These are phyloP conservation scores for Lomographa bimaculata DNA, from an alignment of 2,888 invertebrate genomes.

Conservation along the genomic window DNA sequence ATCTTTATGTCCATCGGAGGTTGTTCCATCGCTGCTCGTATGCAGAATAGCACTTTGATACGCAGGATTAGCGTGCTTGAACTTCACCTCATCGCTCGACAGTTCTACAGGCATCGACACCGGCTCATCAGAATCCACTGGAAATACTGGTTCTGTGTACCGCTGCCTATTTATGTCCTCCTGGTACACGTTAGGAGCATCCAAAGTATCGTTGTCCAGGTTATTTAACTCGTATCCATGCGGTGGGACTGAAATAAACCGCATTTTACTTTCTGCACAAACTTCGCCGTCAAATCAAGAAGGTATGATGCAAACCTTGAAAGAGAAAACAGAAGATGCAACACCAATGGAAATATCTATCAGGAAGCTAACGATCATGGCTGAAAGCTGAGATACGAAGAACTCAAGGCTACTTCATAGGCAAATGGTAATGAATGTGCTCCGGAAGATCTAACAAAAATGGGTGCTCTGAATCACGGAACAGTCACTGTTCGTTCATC, in stretches of 20 bases:
- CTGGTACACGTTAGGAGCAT: slow-evolving; percentile 83
- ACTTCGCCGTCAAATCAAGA: slow-evolving; percentile 4
- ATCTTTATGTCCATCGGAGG: slow-evolving; percentile 67
- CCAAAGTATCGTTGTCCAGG: slow-evolving; percentile 85
- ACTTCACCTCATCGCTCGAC: slow-evolving; percentile 76
- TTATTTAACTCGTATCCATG: slow-evolving; percentile 87
- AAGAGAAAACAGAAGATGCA: slow-evolving; percentile 19
- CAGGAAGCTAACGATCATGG: slow-evolving; percentile 15
- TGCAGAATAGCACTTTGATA: slow-evolving; percentile 90
- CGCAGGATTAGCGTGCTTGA: slow-evolving; percentile 88
- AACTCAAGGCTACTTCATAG: slow-evolving; percentile 23
- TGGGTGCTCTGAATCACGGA: slow-evolving; percentile 32
- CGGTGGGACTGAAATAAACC: slow-evolving; percentile 78
- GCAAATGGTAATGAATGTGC: slow-evolving; percentile 32
- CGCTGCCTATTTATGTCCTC: slow-evolving; percentile 68
- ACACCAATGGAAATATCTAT: slow-evolving; percentile 13
- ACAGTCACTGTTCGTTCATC: slow-evolving; percentile 22
- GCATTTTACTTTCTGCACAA: slow-evolving; percentile 1
- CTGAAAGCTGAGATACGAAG: slow-evolving; percentile 24
- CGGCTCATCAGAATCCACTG: slow-evolving; percentile 69
- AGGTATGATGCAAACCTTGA: slow-evolving; percentile 16
- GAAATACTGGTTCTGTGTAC: slow-evolving; percentile 63
- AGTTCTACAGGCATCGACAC: slow-evolving; percentile 73
- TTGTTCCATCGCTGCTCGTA: slow-evolving; percentile 62
- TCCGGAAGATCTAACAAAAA: slow-evolving; percentile 32